Base-by-base conservation (phyloP, 1,140 invertebrate species). In the Drosophila parabipectinata region DNA sequence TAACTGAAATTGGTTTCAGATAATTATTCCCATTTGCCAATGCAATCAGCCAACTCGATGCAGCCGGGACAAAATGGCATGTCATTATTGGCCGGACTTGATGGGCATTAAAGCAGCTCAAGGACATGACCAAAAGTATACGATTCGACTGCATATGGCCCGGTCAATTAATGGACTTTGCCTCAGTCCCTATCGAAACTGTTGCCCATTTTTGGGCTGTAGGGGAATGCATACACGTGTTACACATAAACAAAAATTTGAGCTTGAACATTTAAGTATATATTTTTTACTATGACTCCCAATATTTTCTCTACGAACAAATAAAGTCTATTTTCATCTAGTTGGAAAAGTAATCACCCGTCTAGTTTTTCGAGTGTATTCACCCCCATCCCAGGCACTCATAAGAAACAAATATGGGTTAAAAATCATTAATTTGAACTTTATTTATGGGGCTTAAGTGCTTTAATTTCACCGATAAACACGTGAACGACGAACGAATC, bases 371-470 rank as follows among this genome's bases (percentile, higher is more conserved):
- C 18, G 4, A 34, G 44, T 48, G 71, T 51, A 51, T 6, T 74
- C 58, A 48, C 64, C 63, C 68, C 77, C 71, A 67, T 67, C 77
- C 61, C 63, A 63, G 60, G 52, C n/a, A 41, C 14, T 30, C 14
- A 50, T 41, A 18, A 54, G 18, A 56, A 66, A 72, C 82, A 69
- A 79, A 88, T 88, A 87, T 88, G 83, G 82, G 82, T 69, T 87
- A 88, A 87, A 88, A 76, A 88, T 88, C 66, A 61, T 69, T 87
- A 72, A 76, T 76, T 69, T 67, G 50, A 47, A 75, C 56, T 82
- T 77, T 72, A 84, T 87, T 84, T 83, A 83, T 75, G 82, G 37
- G 54, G 51, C 64, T 81, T 75, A 81, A 85, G 82, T 87, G 81
- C 69, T 58, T 76, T 54, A 71, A 78, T 75, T 64, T 67, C 45